phyloP scores from a whole-genome alignment of 2,797 vertebrate species.

The Chelmon rostratus region DNA sequence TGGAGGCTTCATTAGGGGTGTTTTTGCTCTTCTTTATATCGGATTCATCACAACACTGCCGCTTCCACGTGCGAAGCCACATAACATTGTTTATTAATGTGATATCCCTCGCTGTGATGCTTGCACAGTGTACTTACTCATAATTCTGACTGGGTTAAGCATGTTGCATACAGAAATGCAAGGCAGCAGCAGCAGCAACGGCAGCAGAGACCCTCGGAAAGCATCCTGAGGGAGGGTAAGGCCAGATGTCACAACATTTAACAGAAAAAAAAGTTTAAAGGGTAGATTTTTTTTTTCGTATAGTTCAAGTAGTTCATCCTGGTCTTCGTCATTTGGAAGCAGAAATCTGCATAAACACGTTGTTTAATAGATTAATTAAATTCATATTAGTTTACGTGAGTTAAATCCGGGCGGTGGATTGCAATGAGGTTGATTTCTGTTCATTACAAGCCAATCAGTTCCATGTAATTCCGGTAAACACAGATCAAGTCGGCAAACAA shows the following conservation, averaged over 20 bases:
- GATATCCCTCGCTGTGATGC: not conserved
- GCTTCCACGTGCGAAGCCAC: not conserved
- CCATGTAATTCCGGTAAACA: constrained; percentile 13
- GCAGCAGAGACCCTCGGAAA: not conserved
- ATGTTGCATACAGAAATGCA: constrained; percentile 21
- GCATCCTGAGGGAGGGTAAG: not conserved
- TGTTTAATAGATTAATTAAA: constrained; percentile 21
- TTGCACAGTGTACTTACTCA: not conserved
- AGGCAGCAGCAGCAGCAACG: constrained; percentile 20
- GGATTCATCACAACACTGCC: not conserved
- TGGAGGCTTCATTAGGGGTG: not conserved
- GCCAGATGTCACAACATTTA: constrained; percentile 27
- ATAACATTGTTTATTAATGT: constrained; percentile 23
- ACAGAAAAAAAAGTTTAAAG: not conserved
- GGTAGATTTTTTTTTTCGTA: not conserved
- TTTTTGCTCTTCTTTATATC: not conserved
- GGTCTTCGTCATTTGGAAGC: constrained; percentile 2
- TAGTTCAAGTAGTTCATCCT: constrained; percentile 9
- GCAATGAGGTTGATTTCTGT: constrained; percentile 34
- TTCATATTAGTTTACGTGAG: constrained; percentile 16
- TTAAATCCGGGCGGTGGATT: not conserved
- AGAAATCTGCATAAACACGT: constrained; percentile 17
- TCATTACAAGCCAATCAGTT: constrained; percentile 36
- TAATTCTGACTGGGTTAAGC: not conserved
- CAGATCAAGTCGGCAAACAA: constrained; percentile 31